Evolutionary conservation across 37 sponge, comb jelly and placozoan species (phyloP).

Genomic region (Diacarnus erythraeanus): DNA sequence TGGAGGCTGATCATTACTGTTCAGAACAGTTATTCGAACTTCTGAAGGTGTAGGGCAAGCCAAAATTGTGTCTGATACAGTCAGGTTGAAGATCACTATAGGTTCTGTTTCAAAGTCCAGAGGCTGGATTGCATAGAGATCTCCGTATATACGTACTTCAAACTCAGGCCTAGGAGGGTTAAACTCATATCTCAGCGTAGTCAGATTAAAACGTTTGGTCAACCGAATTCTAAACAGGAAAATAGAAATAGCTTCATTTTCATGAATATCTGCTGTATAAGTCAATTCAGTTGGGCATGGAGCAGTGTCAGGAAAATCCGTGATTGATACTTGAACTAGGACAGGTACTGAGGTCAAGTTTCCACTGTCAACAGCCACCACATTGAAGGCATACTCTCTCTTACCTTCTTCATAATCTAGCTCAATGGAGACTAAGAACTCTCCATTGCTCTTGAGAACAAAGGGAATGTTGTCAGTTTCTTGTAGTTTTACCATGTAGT

Average conservation of each 20-base stretch:
- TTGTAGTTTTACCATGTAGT: constrained; percentile 10
- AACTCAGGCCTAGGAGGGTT: background rate
- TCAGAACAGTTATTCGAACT: constrained; percentile 42
- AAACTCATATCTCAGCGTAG: constrained; percentile 12
- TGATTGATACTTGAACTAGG: constrained; percentile 12
- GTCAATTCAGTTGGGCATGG: constrained; percentile 31
- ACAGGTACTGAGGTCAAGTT: constrained; percentile 13
- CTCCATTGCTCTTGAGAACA: constrained; percentile 7
- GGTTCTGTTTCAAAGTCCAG: constrained; percentile 52
- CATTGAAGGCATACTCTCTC: constrained; percentile 12
- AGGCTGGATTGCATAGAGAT: constrained; percentile 25
- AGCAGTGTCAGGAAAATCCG: constrained; percentile 44
- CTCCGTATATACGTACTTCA: constrained; percentile 8
- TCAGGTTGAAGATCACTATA: constrained; percentile 18
- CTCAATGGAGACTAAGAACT: background rate
- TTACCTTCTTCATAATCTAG: constrained; percentile 40
- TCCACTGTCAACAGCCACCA: constrained; percentile 34
- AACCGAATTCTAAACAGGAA: constrained; percentile 20
- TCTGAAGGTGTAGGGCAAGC: constrained; percentile 19
- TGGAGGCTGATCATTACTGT: constrained; percentile 52
- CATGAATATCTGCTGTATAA: constrained; percentile 15
- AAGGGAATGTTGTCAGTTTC: constrained; percentile 22
- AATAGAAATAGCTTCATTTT: constrained; percentile 13
- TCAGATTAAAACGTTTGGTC: background rate
- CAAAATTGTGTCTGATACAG: constrained; percentile 14